Evolutionary conservation across 2,113 vertebrate genomes (phyloP), one percentile per base, ranked within the genome.

Genomic region (Gobiocypris rarus): DNA sequence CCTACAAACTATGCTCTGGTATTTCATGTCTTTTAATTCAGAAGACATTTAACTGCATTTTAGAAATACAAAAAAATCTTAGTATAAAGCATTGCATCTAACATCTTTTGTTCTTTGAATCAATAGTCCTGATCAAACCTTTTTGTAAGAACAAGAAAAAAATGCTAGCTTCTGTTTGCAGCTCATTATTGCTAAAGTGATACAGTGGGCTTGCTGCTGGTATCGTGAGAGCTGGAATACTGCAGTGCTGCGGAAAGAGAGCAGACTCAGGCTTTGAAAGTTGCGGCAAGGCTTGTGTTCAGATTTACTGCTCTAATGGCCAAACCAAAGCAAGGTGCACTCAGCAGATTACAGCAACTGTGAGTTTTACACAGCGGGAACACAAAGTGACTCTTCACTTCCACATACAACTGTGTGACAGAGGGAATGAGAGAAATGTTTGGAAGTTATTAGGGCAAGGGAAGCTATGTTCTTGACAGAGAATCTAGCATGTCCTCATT

Each of bases 201-300:
- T 83, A 56, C 75, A 75, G 59, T 81, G 59, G 81, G 48, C 38
- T 31, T 24, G 89, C 84, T 65, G 88, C 76, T 89, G 89, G 11
- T 67, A 11, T 65, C 22, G 58, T 41, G 63, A 84, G 38, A 63
- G 58, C 82, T 75, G 50, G 61, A 61, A 58, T 58, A 91, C 92
- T 92, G 91, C 93, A 93, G 92, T 93, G 93, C 87, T 93, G 93
- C 92, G 88, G 91, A 90, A 93, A 86, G 88, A 84, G 77, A 89
- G 88, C 84, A 59, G 83, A 87, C 89, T 88, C 75, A 26, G 26
- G 54, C 31, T 48, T 67, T 61, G 83, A 34, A 52, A 41, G 38
- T 26, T 48, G 61, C 70, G 73, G 63, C 52, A 82, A 9, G 58
- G 77, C 88, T 89, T 87, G 86, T 85, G 87, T 88, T 91, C 89